Evolutionary conservation across 1,140 invertebrate genomes (phyloP).

Genomic region (Hetaerina americana): DNA sequence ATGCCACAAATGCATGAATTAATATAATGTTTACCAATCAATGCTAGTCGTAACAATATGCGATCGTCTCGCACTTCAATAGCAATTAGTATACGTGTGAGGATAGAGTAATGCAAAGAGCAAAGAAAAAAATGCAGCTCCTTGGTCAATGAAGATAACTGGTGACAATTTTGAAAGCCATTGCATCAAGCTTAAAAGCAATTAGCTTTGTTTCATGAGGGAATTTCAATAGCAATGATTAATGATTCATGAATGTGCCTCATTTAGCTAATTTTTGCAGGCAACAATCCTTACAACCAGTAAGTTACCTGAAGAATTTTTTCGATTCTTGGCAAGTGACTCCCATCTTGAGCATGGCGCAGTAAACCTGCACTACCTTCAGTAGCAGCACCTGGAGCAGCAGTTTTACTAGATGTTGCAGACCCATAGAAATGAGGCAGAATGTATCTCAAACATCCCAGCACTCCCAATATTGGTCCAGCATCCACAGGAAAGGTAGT

Average conservation of each 20-base stretch:
- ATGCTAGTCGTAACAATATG: no score
- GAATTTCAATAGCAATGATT: no score
- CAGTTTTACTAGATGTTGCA: conserved; percentile 13
- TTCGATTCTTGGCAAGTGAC: neutral
- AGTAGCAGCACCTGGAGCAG: neutral
- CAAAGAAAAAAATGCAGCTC: neutral
- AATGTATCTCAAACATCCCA: conserved; percentile 47
- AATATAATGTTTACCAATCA: no score
- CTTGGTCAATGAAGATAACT: neutral
- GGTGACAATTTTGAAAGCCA: no score
- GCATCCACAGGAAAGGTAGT: conserved; percentile 4
- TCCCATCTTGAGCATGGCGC: neutral
- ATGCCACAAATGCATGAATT: no score
- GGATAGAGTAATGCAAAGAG: neutral
- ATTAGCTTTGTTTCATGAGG: no score
- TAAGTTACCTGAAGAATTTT: neutral
- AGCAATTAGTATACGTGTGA: no score
- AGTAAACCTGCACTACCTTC: neutral
- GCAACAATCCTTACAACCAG: no score
- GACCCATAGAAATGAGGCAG: conserved; percentile 36
- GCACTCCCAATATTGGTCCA: conserved; percentile 43
- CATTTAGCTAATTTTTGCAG: no score
- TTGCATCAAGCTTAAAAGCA: no score
- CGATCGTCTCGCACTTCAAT: no score
- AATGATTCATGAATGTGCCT: no score